Conservation (phyloP, 2,113 vertebrate genomes). For the Gnathonemus echidnorhynchus region DNA sequence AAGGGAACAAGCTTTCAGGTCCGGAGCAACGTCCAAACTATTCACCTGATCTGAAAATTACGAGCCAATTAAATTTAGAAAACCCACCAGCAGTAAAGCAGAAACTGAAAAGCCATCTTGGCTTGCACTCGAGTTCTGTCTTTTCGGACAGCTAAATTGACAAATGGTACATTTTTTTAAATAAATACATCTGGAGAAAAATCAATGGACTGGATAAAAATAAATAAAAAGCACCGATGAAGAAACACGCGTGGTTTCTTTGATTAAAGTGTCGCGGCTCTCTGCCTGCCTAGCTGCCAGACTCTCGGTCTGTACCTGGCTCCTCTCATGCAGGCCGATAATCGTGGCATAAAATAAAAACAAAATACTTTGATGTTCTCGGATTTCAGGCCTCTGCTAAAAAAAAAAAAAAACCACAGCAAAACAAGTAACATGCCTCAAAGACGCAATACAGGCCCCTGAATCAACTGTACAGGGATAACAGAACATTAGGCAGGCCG, state of each 20-base stretch:
- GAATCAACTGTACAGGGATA: not conserved
- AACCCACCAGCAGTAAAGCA: not conserved
- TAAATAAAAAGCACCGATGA: not conserved
- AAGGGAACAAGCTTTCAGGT: not conserved
- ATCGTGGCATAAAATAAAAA: not conserved
- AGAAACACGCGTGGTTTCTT: not conserved
- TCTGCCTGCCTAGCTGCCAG: not conserved
- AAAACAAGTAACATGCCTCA: not conserved
- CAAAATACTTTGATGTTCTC: not conserved
- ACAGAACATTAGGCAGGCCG: not conserved
- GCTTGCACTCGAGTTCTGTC: not conserved
- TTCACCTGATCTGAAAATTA: conserved; percentile 11
- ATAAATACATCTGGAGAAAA: not conserved
- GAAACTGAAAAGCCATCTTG: not conserved
- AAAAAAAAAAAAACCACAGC: not conserved
- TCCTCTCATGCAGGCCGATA: not conserved
- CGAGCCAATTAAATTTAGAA: not conserved
- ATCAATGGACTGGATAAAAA: not conserved
- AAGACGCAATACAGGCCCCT: not conserved
- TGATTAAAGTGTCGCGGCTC: not conserved
- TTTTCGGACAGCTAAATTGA: not conserved
- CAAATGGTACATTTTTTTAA: not conserved
- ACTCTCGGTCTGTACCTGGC: not conserved
- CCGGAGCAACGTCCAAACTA: not conserved
- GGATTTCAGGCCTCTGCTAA: not conserved